Conservation (phyloP, 2,113 vertebrate genomes). For the Microtus pennsylvanicus region DNA sequence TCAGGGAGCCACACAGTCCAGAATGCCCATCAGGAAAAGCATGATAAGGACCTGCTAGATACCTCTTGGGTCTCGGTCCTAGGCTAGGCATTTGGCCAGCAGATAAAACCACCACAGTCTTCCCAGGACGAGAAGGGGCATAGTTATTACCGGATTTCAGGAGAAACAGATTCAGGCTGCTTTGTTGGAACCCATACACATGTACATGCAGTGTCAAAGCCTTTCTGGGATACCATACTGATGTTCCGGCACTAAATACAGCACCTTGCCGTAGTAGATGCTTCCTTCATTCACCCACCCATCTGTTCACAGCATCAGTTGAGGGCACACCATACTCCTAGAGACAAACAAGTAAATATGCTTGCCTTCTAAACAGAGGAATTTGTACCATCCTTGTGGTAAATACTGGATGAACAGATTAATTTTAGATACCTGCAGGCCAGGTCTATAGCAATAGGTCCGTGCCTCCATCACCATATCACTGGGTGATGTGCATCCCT, state of each 20-base stretch:
- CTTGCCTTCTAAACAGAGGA: background rate
- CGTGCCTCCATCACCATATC: background rate
- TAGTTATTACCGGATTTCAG: background rate
- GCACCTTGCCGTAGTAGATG: background rate
- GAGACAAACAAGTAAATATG: background rate
- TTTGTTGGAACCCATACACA: background rate
- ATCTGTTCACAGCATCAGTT: background rate
- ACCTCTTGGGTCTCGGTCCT: background rate
- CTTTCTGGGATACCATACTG: background rate
- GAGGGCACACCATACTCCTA: background rate
- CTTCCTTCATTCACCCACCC: constrained; percentile 37
- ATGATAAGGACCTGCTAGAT: background rate
- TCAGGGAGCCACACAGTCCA: constrained; percentile 6
- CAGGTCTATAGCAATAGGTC: too few species aligned
- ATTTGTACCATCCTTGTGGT: background rate
- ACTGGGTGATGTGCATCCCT: background rate
- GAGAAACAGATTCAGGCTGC: background rate
- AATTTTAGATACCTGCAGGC: background rate
- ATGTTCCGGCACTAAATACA: background rate
- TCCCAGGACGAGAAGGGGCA: background rate
- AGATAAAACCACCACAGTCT: background rate
- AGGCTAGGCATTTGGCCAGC: background rate
- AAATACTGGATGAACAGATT: background rate
- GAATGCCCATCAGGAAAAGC: background rate
- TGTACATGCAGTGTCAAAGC: background rate